A percentile compares a stretch with the other conserved stretches of the same genome.
Conservation (phyloP, 1,140 invertebrate genomes). For the Heterodera schachtii region DNA sequence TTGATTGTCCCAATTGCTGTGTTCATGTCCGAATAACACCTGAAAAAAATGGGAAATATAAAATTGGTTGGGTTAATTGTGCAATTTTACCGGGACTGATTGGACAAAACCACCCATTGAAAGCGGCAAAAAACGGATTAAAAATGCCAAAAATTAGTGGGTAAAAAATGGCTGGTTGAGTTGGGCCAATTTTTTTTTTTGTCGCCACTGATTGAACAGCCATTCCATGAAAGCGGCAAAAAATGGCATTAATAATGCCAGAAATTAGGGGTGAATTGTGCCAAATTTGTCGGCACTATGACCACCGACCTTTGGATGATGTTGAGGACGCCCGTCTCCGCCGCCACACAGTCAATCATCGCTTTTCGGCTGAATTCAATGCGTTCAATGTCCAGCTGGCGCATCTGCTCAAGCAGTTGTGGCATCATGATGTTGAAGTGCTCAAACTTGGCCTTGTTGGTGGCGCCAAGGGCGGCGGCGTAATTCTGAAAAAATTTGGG, state of each 20-base stretch:
- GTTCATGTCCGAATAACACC: constrained; percentile 62
- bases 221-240: too few species aligned
- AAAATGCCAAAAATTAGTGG: too few species aligned
- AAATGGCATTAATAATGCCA: too few species aligned
- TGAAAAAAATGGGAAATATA: constrained; percentile 32
- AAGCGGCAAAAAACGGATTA: too few species aligned
- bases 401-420: constrained; percentile 56
- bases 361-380: constrained; percentile 54
- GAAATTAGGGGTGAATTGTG: neutral
- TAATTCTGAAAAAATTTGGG: constrained; percentile 31
- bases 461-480: constrained; percentile 41
- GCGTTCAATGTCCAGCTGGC: constrained; percentile 53
- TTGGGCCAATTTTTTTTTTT: too few species aligned
- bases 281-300: constrained; percentile 4
- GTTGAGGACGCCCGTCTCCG: constrained; percentile 54
- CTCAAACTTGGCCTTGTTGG: constrained; percentile 55
- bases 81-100: too few species aligned
- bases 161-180: too few species aligned
- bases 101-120: too few species aligned
- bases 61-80: too few species aligned
- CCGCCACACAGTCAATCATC: constrained; percentile 49
- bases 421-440: constrained; percentile 55
- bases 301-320: constrained; percentile 53
- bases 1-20: constrained; percentile 52
- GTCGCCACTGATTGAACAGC: too few species aligned